Conservation (phyloP, 2,888 invertebrate species). For the Scaptomyza reducta region DNA sequence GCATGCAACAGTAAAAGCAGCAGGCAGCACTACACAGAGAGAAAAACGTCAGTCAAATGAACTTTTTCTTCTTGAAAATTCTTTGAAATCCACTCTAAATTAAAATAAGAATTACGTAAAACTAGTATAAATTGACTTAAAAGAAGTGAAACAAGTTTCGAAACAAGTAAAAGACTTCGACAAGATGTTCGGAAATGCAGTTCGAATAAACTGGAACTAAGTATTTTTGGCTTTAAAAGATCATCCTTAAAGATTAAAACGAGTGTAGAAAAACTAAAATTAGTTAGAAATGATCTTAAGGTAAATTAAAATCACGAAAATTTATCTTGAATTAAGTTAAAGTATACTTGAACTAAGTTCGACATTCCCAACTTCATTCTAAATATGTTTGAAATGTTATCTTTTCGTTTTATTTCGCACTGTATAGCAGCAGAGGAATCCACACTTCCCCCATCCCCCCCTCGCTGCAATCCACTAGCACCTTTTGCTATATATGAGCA, state of each 20-base stretch:
- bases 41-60: background rate
- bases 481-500: constrained; percentile 39
- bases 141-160: background rate
- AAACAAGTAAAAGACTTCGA: background rate
- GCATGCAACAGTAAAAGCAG: constrained; percentile 31
- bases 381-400: background rate
- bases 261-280: too few species aligned
- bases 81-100: too few species aligned
- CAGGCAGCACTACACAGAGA: constrained; percentile 39
- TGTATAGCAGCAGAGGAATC: constrained; percentile 30
- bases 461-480: constrained; percentile 41
- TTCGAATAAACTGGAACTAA: too few species aligned
- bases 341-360: background rate
- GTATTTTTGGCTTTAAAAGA: too few species aligned
- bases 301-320: background rate
- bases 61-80: too few species aligned
- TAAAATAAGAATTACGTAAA: too few species aligned
- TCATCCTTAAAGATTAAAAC: too few species aligned
- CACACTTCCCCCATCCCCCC: constrained; percentile 8
- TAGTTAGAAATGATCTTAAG: too few species aligned
- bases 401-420: background rate
- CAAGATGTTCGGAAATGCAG: background rate
- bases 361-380: background rate
- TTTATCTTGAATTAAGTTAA: background rate
- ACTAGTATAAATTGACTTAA: too few species aligned